These are phyloP conservation scores for Brenthis hecate DNA, from an alignment of 2,888 invertebrate species.

Conservation along the genomic window DNA sequence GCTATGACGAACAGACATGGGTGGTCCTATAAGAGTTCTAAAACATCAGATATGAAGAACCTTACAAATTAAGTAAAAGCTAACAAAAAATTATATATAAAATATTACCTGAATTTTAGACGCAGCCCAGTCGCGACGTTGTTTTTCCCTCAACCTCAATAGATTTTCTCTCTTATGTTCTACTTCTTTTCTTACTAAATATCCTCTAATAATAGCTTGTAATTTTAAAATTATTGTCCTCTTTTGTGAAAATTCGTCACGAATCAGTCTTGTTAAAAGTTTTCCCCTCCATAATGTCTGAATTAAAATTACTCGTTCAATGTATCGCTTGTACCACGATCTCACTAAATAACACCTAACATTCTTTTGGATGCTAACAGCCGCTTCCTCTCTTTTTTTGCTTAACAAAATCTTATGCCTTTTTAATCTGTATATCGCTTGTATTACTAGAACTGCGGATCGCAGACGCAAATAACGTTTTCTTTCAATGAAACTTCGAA, in stretches of 20 bases:
- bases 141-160: constrained; percentile 66
- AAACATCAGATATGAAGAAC: no score
- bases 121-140: constrained; percentile 77
- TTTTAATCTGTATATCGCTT: constrained; percentile 65
- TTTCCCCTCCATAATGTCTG: constrained; percentile 73
- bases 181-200: constrained; percentile 72
- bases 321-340: constrained; percentile 54
- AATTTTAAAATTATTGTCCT: constrained; percentile 58
- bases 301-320: constrained; percentile 55
- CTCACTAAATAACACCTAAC: constrained; percentile 57
- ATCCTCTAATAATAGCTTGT: constrained; percentile 74
- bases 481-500: constrained; percentile 55
- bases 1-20: no score
- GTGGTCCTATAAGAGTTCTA: no score
- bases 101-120: constrained; percentile 83
- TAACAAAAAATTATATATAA: neutral
- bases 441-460: constrained; percentile 57
- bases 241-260: constrained; percentile 61
- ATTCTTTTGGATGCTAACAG: constrained; percentile 64
- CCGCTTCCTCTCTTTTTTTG: constrained; percentile 52
- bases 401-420: constrained; percentile 47
- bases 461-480: constrained; percentile 54
- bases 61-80: neutral
- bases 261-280: constrained; percentile 60
- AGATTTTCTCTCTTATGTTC: constrained; percentile 67